Percentiles rank a stretch among this genome's conserved stretches.
Evolutionary conservation across 2,113 vertebrate genomes (phyloP).

Genomic region (Hystrix brachyura): DNA sequence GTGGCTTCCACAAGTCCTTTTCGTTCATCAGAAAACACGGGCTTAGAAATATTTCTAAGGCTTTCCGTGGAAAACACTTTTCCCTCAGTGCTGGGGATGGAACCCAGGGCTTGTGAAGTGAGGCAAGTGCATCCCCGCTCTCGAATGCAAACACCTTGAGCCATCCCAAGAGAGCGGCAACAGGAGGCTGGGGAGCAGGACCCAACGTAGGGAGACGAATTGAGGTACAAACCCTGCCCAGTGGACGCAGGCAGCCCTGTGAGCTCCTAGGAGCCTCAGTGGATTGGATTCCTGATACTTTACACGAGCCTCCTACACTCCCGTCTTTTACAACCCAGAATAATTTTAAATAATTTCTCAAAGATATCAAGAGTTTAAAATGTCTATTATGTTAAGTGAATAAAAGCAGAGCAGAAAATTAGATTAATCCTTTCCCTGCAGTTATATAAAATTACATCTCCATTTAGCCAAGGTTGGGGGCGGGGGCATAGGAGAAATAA

Average conservation of each 20-base stretch:
- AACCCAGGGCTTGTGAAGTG: not conserved
- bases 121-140: not conserved
- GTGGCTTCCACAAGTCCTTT: not conserved
- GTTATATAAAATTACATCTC: not conserved
- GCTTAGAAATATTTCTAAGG: not conserved
- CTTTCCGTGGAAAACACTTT: not conserved
- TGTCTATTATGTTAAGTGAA: not conserved
- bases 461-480: not conserved
- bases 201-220: not conserved
- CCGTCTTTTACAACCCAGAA: not conserved
- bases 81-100: not conserved
- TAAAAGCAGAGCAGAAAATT: not conserved
- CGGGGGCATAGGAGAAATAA: not conserved
- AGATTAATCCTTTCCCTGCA: not conserved
- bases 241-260: not conserved
- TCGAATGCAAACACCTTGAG: not conserved
- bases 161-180: not conserved
- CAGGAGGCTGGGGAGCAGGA: accelerated
- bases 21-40: not conserved
- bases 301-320: not conserved
- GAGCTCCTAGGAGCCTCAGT: too few relatives aligned
- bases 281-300: not conserved
- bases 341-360: not conserved
- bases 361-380: not conserved
- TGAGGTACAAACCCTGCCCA: not conserved